Percentiles rank a stretch among this genome's conserved stretches.
Evolutionary conservation across 1,140 invertebrate genomes (phyloP).

Genomic region (Drosophila pectinifera): DNA sequence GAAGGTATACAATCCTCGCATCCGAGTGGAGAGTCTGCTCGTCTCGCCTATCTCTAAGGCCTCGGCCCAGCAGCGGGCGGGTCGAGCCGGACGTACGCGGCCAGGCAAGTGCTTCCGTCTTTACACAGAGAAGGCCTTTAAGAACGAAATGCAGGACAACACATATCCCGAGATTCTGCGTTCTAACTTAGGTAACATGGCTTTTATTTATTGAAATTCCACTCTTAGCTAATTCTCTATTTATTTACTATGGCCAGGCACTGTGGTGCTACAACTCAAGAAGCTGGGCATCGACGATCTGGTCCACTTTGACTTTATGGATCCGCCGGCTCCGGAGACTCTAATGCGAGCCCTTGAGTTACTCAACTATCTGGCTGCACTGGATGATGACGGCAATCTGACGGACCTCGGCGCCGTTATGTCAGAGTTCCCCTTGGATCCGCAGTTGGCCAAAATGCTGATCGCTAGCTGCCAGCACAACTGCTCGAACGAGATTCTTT

Average conservation of each 20-base stretch:
- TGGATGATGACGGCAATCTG: slow-evolving; percentile 97
- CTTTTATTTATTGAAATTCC: too few relatives aligned
- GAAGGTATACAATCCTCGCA: slow-evolving; percentile 98
- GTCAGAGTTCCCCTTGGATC: slow-evolving; percentile 99
- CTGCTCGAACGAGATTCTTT: slow-evolving; percentile 99
- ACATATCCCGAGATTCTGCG: slow-evolving; percentile 99
- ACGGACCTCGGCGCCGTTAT: slow-evolving; percentile 99
- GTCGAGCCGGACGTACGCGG: slow-evolving; percentile 97
- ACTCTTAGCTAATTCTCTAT: not conserved
- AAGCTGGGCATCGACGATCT: slow-evolving; percentile 99
- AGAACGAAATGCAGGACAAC: slow-evolving; percentile 99
- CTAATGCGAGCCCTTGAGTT: slow-evolving; percentile 99
- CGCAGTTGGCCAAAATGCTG: slow-evolving; percentile 99
- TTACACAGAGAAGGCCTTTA: slow-evolving; percentile 99
- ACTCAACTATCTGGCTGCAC: slow-evolving; percentile 95
- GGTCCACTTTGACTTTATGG: slow-evolving; percentile 99
- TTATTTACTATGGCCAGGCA: slow-evolving; percentile 76
- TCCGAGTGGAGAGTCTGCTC: slow-evolving; percentile 98
- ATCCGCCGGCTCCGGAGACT: slow-evolving; percentile 99
- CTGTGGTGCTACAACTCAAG: slow-evolving; percentile 98
- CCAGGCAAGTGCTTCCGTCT: slow-evolving; percentile 99
- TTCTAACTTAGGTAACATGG: slow-evolving; percentile 77
- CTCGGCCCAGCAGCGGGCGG: slow-evolving; percentile 99
- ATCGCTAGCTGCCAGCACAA: slow-evolving; percentile 98
- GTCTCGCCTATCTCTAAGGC: slow-evolving; percentile 99